phyloP scores from a whole-genome alignment of 2,113 vertebrate genomes.

The Dipodomys stephensi region DNA sequence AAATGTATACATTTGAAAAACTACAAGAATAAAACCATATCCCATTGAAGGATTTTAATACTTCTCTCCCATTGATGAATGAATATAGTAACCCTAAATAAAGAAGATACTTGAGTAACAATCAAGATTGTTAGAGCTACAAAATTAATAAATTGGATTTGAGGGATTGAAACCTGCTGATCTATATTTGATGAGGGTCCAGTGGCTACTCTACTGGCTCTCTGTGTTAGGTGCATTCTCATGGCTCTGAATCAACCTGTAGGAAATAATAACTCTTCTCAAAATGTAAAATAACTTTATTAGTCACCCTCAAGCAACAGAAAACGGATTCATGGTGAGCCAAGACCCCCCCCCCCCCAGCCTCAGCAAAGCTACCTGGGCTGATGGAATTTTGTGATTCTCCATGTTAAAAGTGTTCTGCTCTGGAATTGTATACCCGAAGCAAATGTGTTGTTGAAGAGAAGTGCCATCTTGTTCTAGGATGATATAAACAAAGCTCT shows the following conservation, averaged over 20 bases:
- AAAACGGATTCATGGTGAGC: neutral
- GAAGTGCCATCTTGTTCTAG: neutral
- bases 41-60: neutral
- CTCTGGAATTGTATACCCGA: too few relatives aligned
- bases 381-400: neutral
- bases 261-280: neutral
- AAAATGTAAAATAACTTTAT: neutral
- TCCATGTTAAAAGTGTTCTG: too few relatives aligned
- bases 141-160: neutral
- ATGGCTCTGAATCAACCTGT: neutral
- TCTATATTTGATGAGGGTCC: neutral
- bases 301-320: neutral
- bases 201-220: neutral
- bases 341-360: too few relatives aligned
- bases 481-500: neutral
- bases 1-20: constrained; percentile 24
- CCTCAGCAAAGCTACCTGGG: neutral
- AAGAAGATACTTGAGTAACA: neutral
- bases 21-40: neutral
- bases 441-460: too few relatives aligned
- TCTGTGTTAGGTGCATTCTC: neutral
- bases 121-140: neutral
- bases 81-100: neutral
- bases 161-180: neutral
- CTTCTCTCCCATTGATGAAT: neutral